Conservation (phyloP, 2,797 vertebrate genomes). For the Okamejei kenojei region DNA sequence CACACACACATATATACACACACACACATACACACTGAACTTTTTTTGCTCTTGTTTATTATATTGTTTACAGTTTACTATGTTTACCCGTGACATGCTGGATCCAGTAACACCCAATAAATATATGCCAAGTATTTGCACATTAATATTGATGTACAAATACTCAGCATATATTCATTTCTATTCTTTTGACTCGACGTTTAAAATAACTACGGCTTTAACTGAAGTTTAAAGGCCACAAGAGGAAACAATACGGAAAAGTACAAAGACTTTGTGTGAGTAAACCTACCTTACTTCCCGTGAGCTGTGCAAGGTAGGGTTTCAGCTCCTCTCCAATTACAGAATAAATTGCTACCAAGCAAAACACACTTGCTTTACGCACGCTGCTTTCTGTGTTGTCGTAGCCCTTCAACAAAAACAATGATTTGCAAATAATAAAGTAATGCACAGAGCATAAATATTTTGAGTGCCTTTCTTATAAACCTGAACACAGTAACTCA, state of each 20-base stretch:
- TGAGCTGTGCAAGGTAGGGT: conserved; percentile 89
- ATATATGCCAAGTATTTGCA: too few species aligned
- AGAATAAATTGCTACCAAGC: conserved; percentile 92
- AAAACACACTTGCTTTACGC: conserved; percentile 96
- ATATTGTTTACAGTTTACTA: too few species aligned
- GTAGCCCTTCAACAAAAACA: conserved; percentile 69
- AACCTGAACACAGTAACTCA: too few species aligned
- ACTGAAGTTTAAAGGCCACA: neutral
- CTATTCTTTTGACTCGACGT: neutral
- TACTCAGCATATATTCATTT: neutral
- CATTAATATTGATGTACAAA: neutral
- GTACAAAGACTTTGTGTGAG: neutral
- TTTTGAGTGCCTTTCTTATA: neutral
- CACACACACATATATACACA: too few species aligned
- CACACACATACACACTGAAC: too few species aligned
- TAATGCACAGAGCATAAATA: neutral
- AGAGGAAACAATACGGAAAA: neutral
- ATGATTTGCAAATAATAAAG: conserved; percentile 20
- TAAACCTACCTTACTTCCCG: conserved; percentile 85
- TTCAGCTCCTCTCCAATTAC: conserved; percentile 97
- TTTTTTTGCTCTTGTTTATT: too few species aligned
- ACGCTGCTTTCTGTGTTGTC: conserved; percentile 97
- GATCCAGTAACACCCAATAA: too few species aligned
- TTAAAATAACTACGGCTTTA: neutral
- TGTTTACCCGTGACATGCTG: too few species aligned